A percentile compares a stretch with the other conserved stretches of the same genome.
phyloP scores from a whole-genome alignment of 2,797 vertebrate species.

The Hydrophis major region DNA sequence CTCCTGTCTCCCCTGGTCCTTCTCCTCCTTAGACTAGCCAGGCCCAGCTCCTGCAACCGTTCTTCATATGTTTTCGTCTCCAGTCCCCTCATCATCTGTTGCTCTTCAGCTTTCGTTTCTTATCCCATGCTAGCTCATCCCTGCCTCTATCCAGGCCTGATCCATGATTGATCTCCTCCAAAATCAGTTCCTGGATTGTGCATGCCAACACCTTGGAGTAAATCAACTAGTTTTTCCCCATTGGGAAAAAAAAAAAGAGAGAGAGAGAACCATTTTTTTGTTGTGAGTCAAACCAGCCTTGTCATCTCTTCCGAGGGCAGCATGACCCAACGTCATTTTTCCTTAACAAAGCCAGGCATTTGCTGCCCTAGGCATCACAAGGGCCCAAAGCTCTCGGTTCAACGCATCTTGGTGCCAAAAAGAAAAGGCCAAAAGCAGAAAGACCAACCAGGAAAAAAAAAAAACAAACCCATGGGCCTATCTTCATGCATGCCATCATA shows the following conservation, averaged over 20 bases:
- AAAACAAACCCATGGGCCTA: neutral
- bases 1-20: too few species aligned
- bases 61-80: too few species aligned
- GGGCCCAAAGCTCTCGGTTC: neutral
- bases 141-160: neutral
- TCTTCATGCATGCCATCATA: neutral
- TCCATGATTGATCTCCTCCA: neutral
- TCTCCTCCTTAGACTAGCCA: too few species aligned
- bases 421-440: neutral
- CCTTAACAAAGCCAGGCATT: conserved; percentile 11
- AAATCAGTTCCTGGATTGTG: neutral
- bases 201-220: neutral
- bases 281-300: neutral
- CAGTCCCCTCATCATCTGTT: too few species aligned
- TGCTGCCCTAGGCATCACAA: neutral
- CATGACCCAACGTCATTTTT: neutral
- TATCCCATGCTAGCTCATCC: too few species aligned
- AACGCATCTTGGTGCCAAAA: neutral
- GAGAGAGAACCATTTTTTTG: neutral
- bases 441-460: neutral
- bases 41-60: too few species aligned
- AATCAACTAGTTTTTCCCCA: neutral
- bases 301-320: neutral
- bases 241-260: too few species aligned
- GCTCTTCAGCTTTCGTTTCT: too few species aligned